Conservation (phyloP, 2,797 vertebrate species). For the Macroramphosus scolopax region DNA sequence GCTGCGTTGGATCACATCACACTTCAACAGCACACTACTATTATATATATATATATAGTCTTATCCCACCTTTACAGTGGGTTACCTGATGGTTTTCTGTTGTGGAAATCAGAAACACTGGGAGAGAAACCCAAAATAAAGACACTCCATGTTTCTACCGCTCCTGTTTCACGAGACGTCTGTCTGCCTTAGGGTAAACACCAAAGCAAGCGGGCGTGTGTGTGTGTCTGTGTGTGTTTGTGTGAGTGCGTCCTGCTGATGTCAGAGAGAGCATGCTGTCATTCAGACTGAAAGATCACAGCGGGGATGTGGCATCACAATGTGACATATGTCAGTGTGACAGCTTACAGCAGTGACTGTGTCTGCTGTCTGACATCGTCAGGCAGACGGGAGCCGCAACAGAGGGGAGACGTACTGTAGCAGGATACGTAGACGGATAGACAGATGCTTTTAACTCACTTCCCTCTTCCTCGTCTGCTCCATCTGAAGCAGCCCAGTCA, state of each 20-base stretch:
- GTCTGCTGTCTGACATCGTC: conserved; percentile 38
- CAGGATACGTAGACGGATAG: conserved; percentile 11
- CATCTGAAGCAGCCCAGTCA: conserved; percentile 10
- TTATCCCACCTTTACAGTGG: too few relatives aligned
- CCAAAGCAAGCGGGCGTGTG: conserved; percentile 1
- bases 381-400: conserved; percentile 27
- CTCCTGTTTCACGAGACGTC: too few relatives aligned
- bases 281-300: conserved; percentile 62
- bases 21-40: too few relatives aligned
- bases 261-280: conserved; percentile 52
- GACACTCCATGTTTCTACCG: conserved; percentile 1
- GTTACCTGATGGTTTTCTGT: too few relatives aligned
- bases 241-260: conserved; percentile 20
- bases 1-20: too few relatives aligned
- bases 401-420: conserved; percentile 7
- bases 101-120: too few relatives aligned
- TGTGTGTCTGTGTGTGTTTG: too few relatives aligned
- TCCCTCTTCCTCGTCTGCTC: not conserved
- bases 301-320: conserved; percentile 49
- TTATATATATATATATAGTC: too few relatives aligned
- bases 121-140: not conserved
- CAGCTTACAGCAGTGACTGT: conserved; percentile 50
- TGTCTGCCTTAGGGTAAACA: conserved; percentile 14
- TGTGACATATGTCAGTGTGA: conserved; percentile 62
- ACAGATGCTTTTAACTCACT: conserved; percentile 14